Conservation (phyloP, 2,797 vertebrate species). For the Chiloscyllium punctatum region DNA sequence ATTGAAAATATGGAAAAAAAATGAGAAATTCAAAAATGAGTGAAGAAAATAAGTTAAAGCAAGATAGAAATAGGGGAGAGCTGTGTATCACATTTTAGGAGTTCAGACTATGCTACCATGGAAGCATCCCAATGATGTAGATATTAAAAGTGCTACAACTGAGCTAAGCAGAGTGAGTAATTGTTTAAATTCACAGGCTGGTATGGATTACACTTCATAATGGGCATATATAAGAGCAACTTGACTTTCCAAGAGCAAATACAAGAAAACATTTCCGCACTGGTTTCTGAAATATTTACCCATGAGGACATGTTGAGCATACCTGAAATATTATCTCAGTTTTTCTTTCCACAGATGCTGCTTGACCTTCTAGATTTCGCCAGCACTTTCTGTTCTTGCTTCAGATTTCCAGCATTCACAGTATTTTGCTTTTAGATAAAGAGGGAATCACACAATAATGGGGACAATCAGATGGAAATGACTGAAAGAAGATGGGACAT, state of each 20-base stretch:
- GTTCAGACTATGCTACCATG: background rate
- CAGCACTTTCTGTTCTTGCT: too few species aligned
- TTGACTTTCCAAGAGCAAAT: background rate
- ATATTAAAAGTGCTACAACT: background rate
- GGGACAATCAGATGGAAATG: background rate
- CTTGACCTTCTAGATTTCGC: too few species aligned
- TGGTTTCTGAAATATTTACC: too few species aligned
- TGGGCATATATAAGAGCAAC: background rate
- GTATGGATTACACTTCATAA: background rate
- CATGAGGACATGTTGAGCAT: too few species aligned
- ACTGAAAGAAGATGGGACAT: background rate
- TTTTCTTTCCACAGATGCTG: too few species aligned
- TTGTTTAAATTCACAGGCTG: background rate
- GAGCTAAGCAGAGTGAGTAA: background rate
- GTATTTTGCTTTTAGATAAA: too few species aligned
- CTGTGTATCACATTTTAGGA: background rate
- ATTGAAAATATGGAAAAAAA: background rate
- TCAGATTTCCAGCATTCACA: too few species aligned
- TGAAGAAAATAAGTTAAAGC: background rate
- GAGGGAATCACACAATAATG: background rate
- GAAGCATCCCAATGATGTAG: background rate
- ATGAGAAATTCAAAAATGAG: background rate
- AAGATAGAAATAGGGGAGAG: background rate
- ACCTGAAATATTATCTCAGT: too few species aligned
- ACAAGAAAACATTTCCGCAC: too few species aligned